Evolutionary conservation across 2,113 vertebrate genomes (phyloP).

Genomic region (Arvicanthis niloticus): DNA sequence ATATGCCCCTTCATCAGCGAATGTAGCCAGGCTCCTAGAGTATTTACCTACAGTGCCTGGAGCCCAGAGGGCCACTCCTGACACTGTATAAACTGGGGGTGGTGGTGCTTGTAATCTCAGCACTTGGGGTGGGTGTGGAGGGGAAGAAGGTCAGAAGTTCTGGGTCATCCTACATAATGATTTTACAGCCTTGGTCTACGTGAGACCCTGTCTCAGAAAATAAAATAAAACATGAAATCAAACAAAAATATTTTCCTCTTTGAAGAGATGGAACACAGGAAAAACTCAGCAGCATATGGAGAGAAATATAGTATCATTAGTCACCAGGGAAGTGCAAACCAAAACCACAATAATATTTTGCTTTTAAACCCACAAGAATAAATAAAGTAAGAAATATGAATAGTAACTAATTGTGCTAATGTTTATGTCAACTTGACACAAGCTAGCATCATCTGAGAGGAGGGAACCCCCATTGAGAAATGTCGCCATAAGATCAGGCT

Average conservation of each 20-base stretch:
- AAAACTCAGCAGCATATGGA: slow-evolving; percentile 16
- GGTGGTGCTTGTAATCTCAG: neutral
- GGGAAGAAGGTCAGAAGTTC: neutral
- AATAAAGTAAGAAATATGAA: neutral
- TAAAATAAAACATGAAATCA: neutral
- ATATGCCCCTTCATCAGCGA: neutral
- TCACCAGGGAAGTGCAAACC: neutral
- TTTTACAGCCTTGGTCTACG: neutral
- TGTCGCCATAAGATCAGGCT: neutral
- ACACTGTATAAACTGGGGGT: neutral
- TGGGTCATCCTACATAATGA: neutral
- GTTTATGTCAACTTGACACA: neutral
- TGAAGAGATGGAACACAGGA: neutral
- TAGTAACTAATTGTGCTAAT: neutral
- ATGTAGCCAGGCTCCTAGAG: neutral
- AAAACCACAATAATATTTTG: neutral
- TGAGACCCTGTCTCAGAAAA: neutral
- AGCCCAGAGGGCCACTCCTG: too few species aligned
- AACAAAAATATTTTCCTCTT: neutral
- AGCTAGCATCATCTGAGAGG: neutral
- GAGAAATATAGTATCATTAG: neutral
- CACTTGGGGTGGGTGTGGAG: neutral
- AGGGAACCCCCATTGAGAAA: neutral
- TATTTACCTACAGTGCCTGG: neutral
- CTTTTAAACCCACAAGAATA: neutral